Percentiles rank a stretch among this genome's conserved stretches.
phyloP scores from a whole-genome alignment of 2,113 vertebrate genomes.

The Puntigrus tetrazona region DNA sequence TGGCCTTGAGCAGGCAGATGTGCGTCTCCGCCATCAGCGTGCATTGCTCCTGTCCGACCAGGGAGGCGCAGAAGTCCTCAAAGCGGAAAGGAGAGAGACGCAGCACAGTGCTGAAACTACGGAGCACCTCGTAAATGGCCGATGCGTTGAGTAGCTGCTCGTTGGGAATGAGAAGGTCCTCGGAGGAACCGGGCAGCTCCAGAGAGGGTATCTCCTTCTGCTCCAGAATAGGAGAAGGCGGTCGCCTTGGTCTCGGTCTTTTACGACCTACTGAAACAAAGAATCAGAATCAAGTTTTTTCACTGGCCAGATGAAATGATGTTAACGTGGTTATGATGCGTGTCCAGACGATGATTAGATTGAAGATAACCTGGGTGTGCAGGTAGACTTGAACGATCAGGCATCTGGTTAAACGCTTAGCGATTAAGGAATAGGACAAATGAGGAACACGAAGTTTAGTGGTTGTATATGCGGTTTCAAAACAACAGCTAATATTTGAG shows the following conservation, averaged over 20 bases:
- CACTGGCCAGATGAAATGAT: not conserved
- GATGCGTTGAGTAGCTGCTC: slow-evolving; percentile 91
- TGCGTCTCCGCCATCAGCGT: slow-evolving; percentile 96
- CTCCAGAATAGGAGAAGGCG: slow-evolving; percentile 91
- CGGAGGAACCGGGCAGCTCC: slow-evolving; percentile 89
- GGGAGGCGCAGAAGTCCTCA: slow-evolving; percentile 96
- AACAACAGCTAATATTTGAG: not conserved
- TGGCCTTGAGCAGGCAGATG: slow-evolving; percentile 90
- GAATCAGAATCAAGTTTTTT: not conserved
- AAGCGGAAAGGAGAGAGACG: slow-evolving; percentile 96
- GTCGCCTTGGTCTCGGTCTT: slow-evolving; percentile 83
- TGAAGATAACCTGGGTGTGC: not conserved
- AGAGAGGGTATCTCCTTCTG: slow-evolving; percentile 92
- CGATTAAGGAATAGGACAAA: not conserved
- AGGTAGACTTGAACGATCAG: not conserved
- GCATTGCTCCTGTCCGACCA: slow-evolving; percentile 95
- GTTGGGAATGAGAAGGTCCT: slow-evolving; percentile 92
- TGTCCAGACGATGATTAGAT: too few relatives aligned
- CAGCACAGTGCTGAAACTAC: slow-evolving; percentile 94
- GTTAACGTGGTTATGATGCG: too few relatives aligned
- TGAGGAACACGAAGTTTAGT: not conserved
- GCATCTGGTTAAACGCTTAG: not conserved
- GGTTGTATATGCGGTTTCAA: not conserved
- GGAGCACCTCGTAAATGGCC: slow-evolving; percentile 93
- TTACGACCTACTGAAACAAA: slow-evolving; percentile 76